A percentile compares a stretch with the other conserved stretches of the same genome.
Conservation (phyloP, 2,888 invertebrate species). For the Salticus scenicus region DNA sequence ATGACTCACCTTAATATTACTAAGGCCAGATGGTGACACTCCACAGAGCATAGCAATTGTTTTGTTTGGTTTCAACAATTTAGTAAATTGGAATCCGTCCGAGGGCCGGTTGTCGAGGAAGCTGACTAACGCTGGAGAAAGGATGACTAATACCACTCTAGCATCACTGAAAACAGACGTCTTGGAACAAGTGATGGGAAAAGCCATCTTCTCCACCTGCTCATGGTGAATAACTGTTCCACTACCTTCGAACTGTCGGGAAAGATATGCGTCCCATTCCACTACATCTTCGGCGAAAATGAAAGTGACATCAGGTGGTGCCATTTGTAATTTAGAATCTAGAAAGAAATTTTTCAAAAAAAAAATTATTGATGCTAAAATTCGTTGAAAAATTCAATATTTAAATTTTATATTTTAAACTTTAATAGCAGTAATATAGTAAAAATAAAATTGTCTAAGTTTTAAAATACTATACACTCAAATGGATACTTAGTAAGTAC, state of each 20-base stretch:
- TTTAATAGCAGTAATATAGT: too few relatives aligned
- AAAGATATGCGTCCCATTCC: slow-evolving; percentile 69
- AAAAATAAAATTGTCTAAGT: too few relatives aligned
- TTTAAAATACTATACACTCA: too few relatives aligned
- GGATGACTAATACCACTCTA: slow-evolving; percentile 59
- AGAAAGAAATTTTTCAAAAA: slow-evolving; percentile 8
- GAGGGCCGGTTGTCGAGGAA: slow-evolving; percentile 62
- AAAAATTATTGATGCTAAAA: neutral
- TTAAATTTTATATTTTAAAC: too few relatives aligned
- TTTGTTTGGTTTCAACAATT: slow-evolving; percentile 82
- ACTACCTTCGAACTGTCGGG: slow-evolving; percentile 58
- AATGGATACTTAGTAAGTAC: too few relatives aligned
- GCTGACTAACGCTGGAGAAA: slow-evolving; percentile 65
- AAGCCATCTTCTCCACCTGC: slow-evolving; percentile 60
- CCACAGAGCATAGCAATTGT: slow-evolving; percentile 88
- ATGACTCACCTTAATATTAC: slow-evolving; percentile 32
- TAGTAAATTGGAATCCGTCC: slow-evolving; percentile 77
- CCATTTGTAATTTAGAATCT: slow-evolving; percentile 28
- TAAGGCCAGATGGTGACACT: slow-evolving; percentile 76
- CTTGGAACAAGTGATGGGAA: slow-evolving; percentile 46
- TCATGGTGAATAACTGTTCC: slow-evolving; percentile 42
- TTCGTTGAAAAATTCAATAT: too few relatives aligned
- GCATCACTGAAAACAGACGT: slow-evolving; percentile 46
- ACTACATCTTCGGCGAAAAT: slow-evolving; percentile 68
- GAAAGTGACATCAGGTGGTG: slow-evolving; percentile 66